These are phyloP conservation scores for Sterna hirundo DNA, from an alignment of 2,113 vertebrate species.

Conservation along the genomic window DNA sequence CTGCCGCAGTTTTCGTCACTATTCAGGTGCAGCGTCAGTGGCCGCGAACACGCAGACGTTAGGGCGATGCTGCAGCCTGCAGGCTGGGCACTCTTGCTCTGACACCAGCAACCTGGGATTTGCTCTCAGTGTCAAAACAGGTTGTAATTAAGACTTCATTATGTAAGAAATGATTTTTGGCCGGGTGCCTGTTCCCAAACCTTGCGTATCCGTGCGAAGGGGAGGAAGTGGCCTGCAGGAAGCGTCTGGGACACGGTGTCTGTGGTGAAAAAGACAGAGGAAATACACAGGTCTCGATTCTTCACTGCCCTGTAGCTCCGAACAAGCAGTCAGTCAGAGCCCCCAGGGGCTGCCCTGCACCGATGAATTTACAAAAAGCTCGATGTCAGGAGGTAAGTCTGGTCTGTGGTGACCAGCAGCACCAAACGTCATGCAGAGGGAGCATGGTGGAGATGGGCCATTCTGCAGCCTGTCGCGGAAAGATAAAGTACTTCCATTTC, in stretches of 20 bases:
- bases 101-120: not conserved
- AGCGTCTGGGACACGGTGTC: conserved; percentile 56
- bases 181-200: not conserved
- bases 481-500: not conserved
- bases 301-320: not conserved
- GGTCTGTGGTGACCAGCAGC: not conserved
- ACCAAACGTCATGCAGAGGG: not conserved
- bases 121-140: not conserved
- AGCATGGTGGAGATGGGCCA: accelerated
- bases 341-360: not conserved
- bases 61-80: not conserved
- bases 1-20: not conserved
- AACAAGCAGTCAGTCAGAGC: not conserved
- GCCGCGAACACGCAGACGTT: accelerated
- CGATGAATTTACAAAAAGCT: not conserved
- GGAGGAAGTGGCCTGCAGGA: conserved; percentile 49
- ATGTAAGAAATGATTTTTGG: conserved; percentile 35
- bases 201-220: not conserved
- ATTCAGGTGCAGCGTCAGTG: not conserved
- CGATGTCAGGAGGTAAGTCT: not conserved
- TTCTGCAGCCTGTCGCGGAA: not conserved
- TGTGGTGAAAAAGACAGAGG: conserved; percentile 23
- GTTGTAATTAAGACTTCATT: conserved; percentile 8
- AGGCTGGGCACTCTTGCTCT: not conserved
- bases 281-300: conserved; percentile 34